Evolutionary conservation across 2,113 vertebrate species (phyloP), one percentile per base, ranked within the genome.

Genomic region (Rallus limicola): DNA sequence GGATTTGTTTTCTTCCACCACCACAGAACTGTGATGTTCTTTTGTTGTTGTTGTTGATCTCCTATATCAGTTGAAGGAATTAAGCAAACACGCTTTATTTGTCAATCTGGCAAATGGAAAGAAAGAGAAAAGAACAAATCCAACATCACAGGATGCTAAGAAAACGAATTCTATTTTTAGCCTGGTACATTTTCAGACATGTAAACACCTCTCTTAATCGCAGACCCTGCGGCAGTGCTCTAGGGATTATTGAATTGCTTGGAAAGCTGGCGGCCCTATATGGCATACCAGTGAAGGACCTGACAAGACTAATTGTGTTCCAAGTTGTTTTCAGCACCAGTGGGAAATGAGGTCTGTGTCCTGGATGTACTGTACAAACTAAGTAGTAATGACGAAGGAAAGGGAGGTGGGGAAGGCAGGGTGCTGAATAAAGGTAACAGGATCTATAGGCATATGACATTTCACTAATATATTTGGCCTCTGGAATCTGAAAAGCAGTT

Each of bases 181-280:
- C 90, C 58, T n/a, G 60, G 91, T 90, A 95, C 96, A 95, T 96
- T 96, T 97, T 83, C 92, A 96, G 93, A 82, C 84, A 90, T 53
- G 95, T 96, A 95, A 97, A 97, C 97, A 93, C 96, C 97, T 95
- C 96, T 70, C 64, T 77, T 94, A 87, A 95, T 93, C 38, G 7
- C 84, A 86, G 96, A 82, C 93, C 95, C 88, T 83, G 93, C 7
- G 2, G 95, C 86, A 90, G 76, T 82, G 67, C 94, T 96, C 96
- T 93, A 74, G 96, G 94, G 97, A 88, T 93, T 88, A 83, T 38
- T 55, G 93, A 87, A 58, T 86, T 69, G 91, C 96, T 95, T 96
- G 92, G 96, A 93, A 95, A 96, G 55, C 96, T 91, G 97, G 92
- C 82, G 76, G 59, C 95, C 93, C 64, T 87, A 68, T 68, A 88